A percentile compares a stretch with the other conserved stretches of the same genome.
These are phyloP conservation scores for Strigamia crassipes DNA, from an alignment of 2,888 invertebrate genomes.

Conservation along the genomic window DNA sequence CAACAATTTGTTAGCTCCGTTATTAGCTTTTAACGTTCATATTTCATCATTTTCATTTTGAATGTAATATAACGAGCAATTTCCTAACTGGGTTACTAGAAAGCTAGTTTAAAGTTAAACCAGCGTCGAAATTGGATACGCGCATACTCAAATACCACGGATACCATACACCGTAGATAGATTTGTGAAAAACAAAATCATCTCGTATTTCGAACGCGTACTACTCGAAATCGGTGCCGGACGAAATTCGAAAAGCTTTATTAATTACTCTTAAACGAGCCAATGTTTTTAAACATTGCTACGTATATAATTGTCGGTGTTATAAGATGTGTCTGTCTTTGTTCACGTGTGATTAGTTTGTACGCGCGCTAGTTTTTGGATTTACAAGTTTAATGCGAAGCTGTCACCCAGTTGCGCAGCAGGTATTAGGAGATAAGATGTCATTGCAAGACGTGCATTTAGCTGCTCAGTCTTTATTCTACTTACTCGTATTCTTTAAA, in stretches of 20 bases:
- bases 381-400: neutral
- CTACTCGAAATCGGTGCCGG: too few species aligned
- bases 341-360: too few species aligned
- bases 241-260: too few species aligned
- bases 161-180: too few species aligned
- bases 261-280: too few species aligned
- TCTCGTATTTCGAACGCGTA: too few species aligned
- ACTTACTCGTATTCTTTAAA: neutral
- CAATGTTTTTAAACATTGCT: too few species aligned
- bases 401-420: neutral
- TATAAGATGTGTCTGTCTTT: too few species aligned
- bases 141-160: too few species aligned
- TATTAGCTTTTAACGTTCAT: neutral
- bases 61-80: neutral
- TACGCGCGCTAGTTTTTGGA: too few species aligned
- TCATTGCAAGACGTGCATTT: neutral
- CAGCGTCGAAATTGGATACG: neutral
- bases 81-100: neutral
- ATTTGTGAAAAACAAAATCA: too few species aligned
- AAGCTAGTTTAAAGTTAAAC: neutral
- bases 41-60: slow-evolving; percentile 2
- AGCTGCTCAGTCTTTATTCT: neutral
- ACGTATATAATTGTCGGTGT: too few species aligned
- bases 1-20: slow-evolving; percentile 1
- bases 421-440: neutral